Evolutionary conservation across 2,888 invertebrate species (phyloP).

Genomic region (Antitype chi): DNA sequence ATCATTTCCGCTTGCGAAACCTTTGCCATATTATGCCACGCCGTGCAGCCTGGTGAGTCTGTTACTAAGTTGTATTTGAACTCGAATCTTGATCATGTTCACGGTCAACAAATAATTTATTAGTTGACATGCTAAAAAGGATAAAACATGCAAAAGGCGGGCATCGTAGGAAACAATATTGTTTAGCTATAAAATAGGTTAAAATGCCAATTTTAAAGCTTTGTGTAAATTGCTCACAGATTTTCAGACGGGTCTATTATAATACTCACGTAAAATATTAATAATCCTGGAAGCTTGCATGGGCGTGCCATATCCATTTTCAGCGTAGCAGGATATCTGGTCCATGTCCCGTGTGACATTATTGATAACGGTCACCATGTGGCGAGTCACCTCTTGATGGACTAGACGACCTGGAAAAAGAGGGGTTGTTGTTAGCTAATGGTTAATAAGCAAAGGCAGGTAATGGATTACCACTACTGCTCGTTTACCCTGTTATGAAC

Average conservation of each 20-base stretch:
- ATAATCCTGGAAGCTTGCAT: constrained; percentile 96
- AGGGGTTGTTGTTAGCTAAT: neutral
- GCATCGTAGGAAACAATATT: no score
- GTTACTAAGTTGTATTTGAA: neutral
- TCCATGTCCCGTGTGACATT: constrained; percentile 96
- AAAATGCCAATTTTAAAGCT: neutral
- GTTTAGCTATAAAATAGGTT: neutral
- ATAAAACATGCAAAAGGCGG: constrained; percentile 40
- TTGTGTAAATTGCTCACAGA: no score
- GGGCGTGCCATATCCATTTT: constrained; percentile 96
- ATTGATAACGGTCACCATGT: constrained; percentile 96
- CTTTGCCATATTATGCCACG: neutral
- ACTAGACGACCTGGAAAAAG: constrained; percentile 91
- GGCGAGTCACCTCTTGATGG: constrained; percentile 95
- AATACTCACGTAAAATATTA: constrained; percentile 94
- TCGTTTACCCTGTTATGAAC: no score
- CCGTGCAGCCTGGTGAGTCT: no score
- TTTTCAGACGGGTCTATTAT: neutral
- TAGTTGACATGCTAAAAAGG: neutral
- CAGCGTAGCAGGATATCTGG: constrained; percentile 96
- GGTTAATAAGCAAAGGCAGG: neutral
- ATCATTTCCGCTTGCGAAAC: neutral
- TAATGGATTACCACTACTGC: neutral
- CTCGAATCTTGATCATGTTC: constrained; percentile 4
- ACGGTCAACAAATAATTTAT: constrained; percentile 11